phyloP scores from a whole-genome alignment of 2,113 vertebrate genomes.

The Egretta garzetta region DNA sequence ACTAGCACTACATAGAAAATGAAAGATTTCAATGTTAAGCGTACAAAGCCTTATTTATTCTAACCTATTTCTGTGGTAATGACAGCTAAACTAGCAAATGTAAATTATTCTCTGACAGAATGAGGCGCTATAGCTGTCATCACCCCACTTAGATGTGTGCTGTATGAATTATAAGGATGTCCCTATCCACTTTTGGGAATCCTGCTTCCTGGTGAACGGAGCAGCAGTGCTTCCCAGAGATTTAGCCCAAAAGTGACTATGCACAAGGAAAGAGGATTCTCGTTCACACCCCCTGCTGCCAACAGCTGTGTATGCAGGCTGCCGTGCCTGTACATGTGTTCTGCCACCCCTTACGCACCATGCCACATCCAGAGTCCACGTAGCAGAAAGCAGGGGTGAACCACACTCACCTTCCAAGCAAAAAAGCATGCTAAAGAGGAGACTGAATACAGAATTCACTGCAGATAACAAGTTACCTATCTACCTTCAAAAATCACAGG shows the following conservation, averaged over 20 bases:
- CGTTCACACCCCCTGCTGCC: neutral
- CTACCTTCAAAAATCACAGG: neutral
- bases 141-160: neutral
- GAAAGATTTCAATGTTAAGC: neutral
- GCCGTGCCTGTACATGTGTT: fast-evolving
- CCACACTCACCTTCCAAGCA: neutral
- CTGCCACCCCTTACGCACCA: neutral
- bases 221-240: neutral
- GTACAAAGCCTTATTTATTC: neutral
- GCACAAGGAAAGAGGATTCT: neutral
- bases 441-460: neutral
- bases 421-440: neutral
- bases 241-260: neutral
- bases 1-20: neutral
- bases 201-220: neutral
- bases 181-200: neutral
- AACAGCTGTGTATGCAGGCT: neutral
- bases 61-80: neutral
- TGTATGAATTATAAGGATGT: neutral
- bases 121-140: neutral
- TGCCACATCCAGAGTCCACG: neutral
- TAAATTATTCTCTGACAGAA: neutral
- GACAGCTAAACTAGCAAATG: neutral
- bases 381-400: neutral
- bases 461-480: neutral